Base-by-base conservation (phyloP, 2,113 vertebrate genomes). In the Xiphophorus maculatus region DNA sequence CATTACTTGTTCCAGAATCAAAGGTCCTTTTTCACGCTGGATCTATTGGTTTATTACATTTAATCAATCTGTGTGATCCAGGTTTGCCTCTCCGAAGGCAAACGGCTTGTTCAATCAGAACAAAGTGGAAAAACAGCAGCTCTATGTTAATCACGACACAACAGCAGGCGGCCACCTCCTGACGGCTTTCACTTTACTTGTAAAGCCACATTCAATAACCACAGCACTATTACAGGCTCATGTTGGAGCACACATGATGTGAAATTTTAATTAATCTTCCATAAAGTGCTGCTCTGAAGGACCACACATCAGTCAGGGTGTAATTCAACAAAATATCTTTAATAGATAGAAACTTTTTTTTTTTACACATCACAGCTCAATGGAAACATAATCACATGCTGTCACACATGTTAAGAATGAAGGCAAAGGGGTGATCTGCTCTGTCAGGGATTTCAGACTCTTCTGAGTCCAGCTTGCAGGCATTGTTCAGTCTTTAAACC, bases 301-400 rank as follows among this genome's bases (percentile, higher is more conserved):
- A 74, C 33, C 40, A 82, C 68, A 40, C 58, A 2, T 3, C 35
- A 81, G 30, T 70, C 69, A 51, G 66, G 37, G 60, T 83, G 77
- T 90, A 90, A 77, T 90, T 89, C 89, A 91, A 92, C 91, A 94
- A 94, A 94, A 94, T 94, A 93, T 90, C 80, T 94, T 94, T 94
- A 94, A 93, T 94, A 90, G 91, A 92, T 92, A 94, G 88, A 93
- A 92, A 92, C 87, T 94, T 54, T 90, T 54, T 58, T 82, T 90
- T 72, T 85, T 87, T 94, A 94, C 90, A 94, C 89, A 88, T 92
- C 86, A 93, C 92, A 93, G 84, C 89, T 89, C 81, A 88, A 91
- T 90, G 90, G 86, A 92, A 93, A 93, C 81, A 88, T 82, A 85
- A 89, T 89, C 80, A 93, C 91, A 90, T 92, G 92, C 89, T 73